Base-by-base conservation (phyloP, 2,797 vertebrate genomes). In the Propithecus deckenii region DNA sequence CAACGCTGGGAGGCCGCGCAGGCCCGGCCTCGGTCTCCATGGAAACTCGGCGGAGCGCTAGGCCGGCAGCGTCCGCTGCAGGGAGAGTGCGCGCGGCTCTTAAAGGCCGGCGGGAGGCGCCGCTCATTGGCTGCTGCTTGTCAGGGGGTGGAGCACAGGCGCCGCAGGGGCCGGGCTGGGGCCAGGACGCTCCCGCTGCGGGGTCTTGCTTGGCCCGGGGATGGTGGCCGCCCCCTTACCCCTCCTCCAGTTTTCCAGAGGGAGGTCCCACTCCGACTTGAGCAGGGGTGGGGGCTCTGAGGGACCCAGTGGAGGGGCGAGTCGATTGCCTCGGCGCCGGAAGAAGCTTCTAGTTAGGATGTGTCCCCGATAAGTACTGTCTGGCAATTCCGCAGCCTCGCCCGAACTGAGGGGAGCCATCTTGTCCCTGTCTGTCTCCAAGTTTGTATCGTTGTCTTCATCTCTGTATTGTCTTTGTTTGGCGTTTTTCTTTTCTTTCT, bases 11-110 rank as follows among this genome's bases (percentile, higher is more conserved):
- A 96, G 98, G 98, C 98, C 97, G 97, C 98, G 97, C 97, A 61
- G 98, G 98, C 98, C 98, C 96, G 92, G 98, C 98, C 97, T 99
- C 98, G 97, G 99, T 99, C 99, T 99, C 99, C 99, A 99, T 99
- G 98, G 99, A 99, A 99, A 99, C 99, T 94, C 57, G 38, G 79
- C 0, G 78, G 96, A 86, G 98, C 97, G 98, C 97, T 96, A 97
- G 83, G 97, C 87, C 76, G 35, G 97, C 98, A 59, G 96, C 89
- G 89, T 98, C 96, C 17, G 97, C 97, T 46, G 96, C 78, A 5
- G 95, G 78, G 96, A 98, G 98, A 85, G 98, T 87, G 97, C 97
- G 98, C 86, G 1, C 92, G 74, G 97, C 96, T 98, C 98, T 98
- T 99, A 98, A 98, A 97, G 98, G 87, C 97, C 90, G 69, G 84